Base-by-base conservation (phyloP, 53 echinoderm and acorn worm genomes). In the Zoroaster sp. region DNA sequence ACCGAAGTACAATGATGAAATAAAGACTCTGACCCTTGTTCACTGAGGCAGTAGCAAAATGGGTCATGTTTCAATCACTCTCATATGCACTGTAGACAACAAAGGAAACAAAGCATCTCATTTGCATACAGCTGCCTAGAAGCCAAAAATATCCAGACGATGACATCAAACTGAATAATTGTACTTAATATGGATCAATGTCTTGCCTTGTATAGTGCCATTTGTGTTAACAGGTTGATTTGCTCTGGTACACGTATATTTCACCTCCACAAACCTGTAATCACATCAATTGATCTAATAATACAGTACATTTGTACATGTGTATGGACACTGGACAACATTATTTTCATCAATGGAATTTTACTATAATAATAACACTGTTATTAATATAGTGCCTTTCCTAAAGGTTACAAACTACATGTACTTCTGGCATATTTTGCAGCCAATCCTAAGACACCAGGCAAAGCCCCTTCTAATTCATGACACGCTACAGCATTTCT, bases 51-150 rank as follows among this genome's bases (percentile, higher is more conserved):
- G 13, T 46, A 17, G 46, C 69, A 70, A 70, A 70, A 70, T 85
- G 85, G 85, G 85, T 85, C 85, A 85, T 49, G 38, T 47, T 28
- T 70, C 21, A 10, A 28, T 59, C 63, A 85, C 69, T 85, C 71
- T 85, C 32, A n/a, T 47, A 33, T 69, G 51, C 85, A 78, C 33
- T 28, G 53, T 69, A 69, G 25, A 52, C 78, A 69, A 89, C 89
- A 78, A 89, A 87, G 91, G 46, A 74, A 76, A 91, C 91, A 91
- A 91, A 91, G 92, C 36, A 72, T 3, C 78, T 88, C 87, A 91
- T 91, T 91, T 91, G 88, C 92, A 91, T 91, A 91, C 92, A 91
- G 92, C 92, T 91, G 92, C 83, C 66, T 69, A 39, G 18, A 53
- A 73, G 49, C 79, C 63, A n/a, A 63, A 70, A 51, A 85, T 69